phyloP scores from a whole-genome alignment of 2,797 vertebrate species.

The Xiphorhynchus erythropygius region DNA sequence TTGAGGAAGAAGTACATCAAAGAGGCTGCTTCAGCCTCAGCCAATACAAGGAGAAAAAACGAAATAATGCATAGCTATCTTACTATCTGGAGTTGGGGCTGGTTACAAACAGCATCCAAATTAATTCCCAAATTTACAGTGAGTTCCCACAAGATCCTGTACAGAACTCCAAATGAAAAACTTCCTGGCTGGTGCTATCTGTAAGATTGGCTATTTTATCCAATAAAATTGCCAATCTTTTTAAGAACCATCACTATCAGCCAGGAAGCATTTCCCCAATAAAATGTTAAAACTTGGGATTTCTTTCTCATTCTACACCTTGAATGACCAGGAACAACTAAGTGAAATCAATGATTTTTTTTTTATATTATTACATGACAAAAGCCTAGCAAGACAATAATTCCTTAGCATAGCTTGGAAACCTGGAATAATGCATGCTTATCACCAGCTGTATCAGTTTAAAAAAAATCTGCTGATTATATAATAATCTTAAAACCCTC shows the following conservation, averaged over 20 bases:
- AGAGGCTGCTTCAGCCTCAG: background rate
- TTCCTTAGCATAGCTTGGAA: background rate
- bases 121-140: background rate
- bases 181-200: background rate
- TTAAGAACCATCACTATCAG: background rate
- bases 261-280: background rate
- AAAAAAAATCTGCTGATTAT: background rate
- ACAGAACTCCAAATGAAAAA: background rate
- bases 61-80: background rate
- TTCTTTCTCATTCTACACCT: background rate
- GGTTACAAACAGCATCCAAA: background rate
- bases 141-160: background rate
- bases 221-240: background rate
- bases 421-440: background rate
- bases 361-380: background rate
- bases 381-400: background rate
- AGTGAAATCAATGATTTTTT: background rate
- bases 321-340: background rate
- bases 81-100: background rate
- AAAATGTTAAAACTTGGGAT: background rate
- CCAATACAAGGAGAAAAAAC: background rate
- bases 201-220: background rate
- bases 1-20: background rate
- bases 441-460: background rate
- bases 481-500: slow-evolving; percentile 3